phyloP scores from a whole-genome alignment of 2,888 invertebrate genomes.

The Gisinianus flammeolus region DNA sequence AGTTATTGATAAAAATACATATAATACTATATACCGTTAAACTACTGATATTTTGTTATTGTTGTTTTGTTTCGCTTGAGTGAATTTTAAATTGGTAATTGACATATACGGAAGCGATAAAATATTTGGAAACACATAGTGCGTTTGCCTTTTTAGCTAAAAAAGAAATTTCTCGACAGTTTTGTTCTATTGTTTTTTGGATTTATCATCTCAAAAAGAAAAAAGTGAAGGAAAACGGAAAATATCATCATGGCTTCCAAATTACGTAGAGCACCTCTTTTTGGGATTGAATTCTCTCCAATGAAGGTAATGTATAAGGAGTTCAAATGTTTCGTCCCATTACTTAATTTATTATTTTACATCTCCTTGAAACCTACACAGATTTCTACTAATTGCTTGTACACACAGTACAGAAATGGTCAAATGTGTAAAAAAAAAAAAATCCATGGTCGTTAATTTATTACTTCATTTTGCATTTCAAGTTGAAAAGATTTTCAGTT shows the following conservation, averaged over 20 bases:
- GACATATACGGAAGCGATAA: background rate
- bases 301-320: conserved; percentile 30
- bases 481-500: too few species aligned
- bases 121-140: background rate
- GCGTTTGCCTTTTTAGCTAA: background rate
- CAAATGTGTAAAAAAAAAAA: background rate
- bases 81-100: background rate
- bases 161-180: background rate
- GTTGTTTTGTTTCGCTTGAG: background rate
- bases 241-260: conserved; percentile 63
- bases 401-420: background rate
- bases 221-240: background rate
- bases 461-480: background rate
- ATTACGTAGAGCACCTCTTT: conserved; percentile 63
- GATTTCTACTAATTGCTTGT: too few species aligned
- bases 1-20: background rate
- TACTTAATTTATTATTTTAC: background rate
- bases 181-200: conserved; percentile 16
- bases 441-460: background rate
- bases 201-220: background rate
- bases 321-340: conserved; percentile 6
- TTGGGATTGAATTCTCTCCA: conserved; percentile 60
- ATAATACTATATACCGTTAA: background rate
- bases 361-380: conserved; percentile 16
- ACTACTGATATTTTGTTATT: background rate